Evolutionary conservation across 2,888 invertebrate species (phyloP).

Genomic region (Lymantria monacha): DNA sequence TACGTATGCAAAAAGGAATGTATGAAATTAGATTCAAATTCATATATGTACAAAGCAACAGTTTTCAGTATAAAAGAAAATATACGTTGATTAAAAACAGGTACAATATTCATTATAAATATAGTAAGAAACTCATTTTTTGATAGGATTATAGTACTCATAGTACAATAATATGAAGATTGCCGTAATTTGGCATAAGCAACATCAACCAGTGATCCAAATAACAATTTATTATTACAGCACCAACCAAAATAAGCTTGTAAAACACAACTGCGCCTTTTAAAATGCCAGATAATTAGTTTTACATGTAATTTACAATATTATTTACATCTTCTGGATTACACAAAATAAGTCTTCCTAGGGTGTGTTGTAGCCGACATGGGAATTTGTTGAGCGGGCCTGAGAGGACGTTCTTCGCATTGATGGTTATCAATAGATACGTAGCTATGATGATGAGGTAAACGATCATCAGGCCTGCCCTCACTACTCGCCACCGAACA

Average conservation of each 20-base stretch:
- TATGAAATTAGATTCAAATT: constrained; percentile 34
- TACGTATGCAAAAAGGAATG: constrained; percentile 57
- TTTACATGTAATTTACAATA: constrained; percentile 18
- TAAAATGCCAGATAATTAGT: constrained; percentile 20
- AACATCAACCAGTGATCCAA: constrained; percentile 35
- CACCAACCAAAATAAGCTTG: constrained; percentile 42
- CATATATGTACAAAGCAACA: constrained; percentile 18
- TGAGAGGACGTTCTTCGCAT: constrained; percentile 74
- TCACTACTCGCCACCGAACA: constrained; percentile 82
- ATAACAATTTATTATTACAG: constrained; percentile 33
- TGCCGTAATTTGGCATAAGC: constrained; percentile 27
- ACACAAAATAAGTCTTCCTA: constrained; percentile 80
- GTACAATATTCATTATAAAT: constrained; percentile 29
- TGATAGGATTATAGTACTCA: constrained; percentile 39
- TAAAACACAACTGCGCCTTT: constrained; percentile 21
- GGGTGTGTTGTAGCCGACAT: constrained; percentile 74
- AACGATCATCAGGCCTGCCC: constrained; percentile 76
- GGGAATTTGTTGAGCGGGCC: constrained; percentile 75
- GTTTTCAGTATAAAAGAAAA: no score
- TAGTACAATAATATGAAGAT: constrained; percentile 38
- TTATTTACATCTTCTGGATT: constrained; percentile 44
- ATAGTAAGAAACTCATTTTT: constrained; percentile 31
- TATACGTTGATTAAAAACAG: no score
- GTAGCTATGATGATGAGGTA: constrained; percentile 82
- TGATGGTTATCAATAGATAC: constrained; percentile 79